Base-by-base conservation (phyloP, 2,797 vertebrate genomes). In the Urophycis tenuis region DNA sequence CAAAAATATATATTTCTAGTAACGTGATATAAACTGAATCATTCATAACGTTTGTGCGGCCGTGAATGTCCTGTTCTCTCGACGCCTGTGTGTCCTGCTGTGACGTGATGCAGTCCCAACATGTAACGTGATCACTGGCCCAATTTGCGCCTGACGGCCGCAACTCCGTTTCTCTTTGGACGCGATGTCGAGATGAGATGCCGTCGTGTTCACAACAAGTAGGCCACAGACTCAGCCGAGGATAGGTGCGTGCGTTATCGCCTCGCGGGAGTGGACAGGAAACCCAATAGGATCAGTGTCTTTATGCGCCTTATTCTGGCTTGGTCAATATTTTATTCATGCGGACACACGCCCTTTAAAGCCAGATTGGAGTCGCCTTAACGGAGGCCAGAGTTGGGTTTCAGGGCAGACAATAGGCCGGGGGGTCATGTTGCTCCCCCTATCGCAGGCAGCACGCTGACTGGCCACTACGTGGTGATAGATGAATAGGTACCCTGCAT, bases 321-420 rank as follows among this genome's bases (percentile, higher is more conserved):
- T 92, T 89, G 71, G 81, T 84, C 77, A 75, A 82, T 93, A 78
- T 95, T 95, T 97, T 96, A 97, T 97, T 97, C 89, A 98, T 96
- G 92, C 77, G 49, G 88, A 91, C 95, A 94, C 94, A 93, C 91
- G 91, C 87, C 88, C 86, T 81, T 90, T 92, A 91, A 94, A 91
- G 92, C 93, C 82, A 19, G 85, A 91, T 91, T 89, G 84, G 85
- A 89, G 85, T 86, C 81, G 77, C 89, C 87, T 85, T 88, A 89
- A 92, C 92, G 90, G 86, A 90, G 87, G 85, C 82, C 83, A 45
- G 90, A 86, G 87, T 92, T 93, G 53, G 53, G 53, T 88, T 90
- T 87, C 84, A 70, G 81, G 84, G 84, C 85, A 80, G 85, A 95
- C 93, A 95, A 95, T 92, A 88, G 88, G 79, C 75, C 78, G 83